Evolutionary conservation across 2,797 vertebrate genomes (phyloP), one percentile per base, ranked within the genome.

Genomic region (Ciconia nigra): DNA sequence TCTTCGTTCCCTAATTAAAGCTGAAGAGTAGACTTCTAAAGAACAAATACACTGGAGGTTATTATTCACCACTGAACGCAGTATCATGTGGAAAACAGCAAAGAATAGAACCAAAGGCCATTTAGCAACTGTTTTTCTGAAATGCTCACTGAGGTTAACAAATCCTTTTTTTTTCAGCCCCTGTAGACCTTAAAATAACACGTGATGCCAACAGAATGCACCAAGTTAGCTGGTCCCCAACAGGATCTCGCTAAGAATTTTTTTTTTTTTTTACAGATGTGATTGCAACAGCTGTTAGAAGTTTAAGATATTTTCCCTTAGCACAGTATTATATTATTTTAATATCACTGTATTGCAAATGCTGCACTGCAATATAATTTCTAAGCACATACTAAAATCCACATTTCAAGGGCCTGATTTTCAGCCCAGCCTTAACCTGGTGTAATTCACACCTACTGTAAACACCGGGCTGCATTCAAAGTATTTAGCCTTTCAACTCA

Each of bases 171-270:
- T 81, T 33, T 66, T 26, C 87, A 90, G 26, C 33, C 57, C 66
- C 70, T 13, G 73, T 71, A 95, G 83, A 67, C 67, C 41, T 83
- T 59, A 31, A 76, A 73, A 29, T 66, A 73, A 76, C 76, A 29
- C 24, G 29, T 46, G 46, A 86, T 83, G 46, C 59, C 62, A 95
- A 37, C 31, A 89, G 80, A 97, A 83, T 59, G 33, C 91, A 96
- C 63, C 89, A 76, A 93, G 63, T 87, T 71, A 93, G 73, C 93
- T 94, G 92, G 83, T 96, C 93, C 93, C 83, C 15, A 87, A 80
- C 22, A 89, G 35, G 54, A 72, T 81, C 28, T 9, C 81, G 47
- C 7, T 52, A 87, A 42, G 42, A 92, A 82, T 57, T 5, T 61
- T n/a, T 73, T 11, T 49, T 52, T 57, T 51, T 31, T 71, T 91